These are phyloP conservation scores for Bedellia somnulentella DNA, from an alignment of 2,888 invertebrate genomes.

Conservation along the genomic window DNA sequence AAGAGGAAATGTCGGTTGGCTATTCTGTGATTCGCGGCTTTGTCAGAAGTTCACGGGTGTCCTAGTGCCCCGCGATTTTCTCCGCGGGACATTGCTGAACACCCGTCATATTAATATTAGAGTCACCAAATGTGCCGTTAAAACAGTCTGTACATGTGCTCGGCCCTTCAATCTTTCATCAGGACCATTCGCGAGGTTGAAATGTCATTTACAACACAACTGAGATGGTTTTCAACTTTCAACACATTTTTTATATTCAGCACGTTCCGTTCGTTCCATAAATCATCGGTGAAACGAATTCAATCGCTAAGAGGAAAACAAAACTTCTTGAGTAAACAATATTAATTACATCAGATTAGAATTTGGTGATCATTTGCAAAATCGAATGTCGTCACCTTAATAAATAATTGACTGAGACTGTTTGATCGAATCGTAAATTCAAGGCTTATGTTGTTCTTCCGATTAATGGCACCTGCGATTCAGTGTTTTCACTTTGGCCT, in stretches of 20 bases:
- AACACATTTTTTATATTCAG: no score
- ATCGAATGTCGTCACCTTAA: no score
- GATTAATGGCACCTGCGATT: no score
- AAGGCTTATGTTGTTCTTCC: no score
- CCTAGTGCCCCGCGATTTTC: slow-evolving; percentile 51
- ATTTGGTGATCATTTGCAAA: no score
- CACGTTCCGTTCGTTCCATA: not conserved
- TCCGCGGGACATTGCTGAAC: slow-evolving; percentile 50
- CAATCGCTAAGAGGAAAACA: no score
- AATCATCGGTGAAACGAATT: not conserved
- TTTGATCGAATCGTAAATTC: no score
- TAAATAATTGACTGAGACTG: no score
- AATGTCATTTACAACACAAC: not conserved
- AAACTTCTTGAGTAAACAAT: no score
- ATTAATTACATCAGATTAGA: no score
- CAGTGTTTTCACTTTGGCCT: no score
- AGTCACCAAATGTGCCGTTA: slow-evolving; percentile 43
- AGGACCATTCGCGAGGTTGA: slow-evolving; percentile 19
- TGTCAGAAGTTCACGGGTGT: slow-evolving; percentile 47
- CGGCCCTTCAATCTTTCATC: slow-evolving; percentile 21
- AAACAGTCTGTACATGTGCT: slow-evolving; percentile 22
- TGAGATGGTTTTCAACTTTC: not conserved
- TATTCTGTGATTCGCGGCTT: slow-evolving; percentile 38
- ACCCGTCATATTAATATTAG: slow-evolving; percentile 41
- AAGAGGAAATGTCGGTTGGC: slow-evolving; percentile 37